Conservation (phyloP, 2,888 invertebrate genomes). For the Andrena praecox region DNA sequence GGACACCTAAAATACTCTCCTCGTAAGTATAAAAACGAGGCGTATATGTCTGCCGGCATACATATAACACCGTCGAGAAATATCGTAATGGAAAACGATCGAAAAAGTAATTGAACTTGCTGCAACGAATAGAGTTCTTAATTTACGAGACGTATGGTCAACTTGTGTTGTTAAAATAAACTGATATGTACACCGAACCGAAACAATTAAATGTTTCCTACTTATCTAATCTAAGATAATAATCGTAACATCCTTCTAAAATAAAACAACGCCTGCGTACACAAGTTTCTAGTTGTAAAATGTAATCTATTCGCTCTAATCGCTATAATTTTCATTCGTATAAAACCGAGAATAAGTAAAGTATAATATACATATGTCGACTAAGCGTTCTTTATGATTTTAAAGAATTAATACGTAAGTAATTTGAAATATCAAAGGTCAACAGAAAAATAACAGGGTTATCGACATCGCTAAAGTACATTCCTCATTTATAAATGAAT, state of each 20-base stretch:
- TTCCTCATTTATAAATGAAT: slow-evolving; percentile 27
- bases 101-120: slow-evolving; percentile 4
- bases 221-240: slow-evolving; percentile 12
- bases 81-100: background rate
- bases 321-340: slow-evolving; percentile 28
- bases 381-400: slow-evolving; percentile 3
- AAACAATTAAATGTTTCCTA: slow-evolving; percentile 14
- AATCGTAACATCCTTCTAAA: background rate
- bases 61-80: background rate
- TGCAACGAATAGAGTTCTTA: slow-evolving; percentile 6
- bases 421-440: background rate
- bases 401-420: background rate
- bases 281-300: background rate
- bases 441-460: background rate
- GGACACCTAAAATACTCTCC: too few relatives aligned
- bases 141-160: background rate
- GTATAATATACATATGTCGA: background rate
- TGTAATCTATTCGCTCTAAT: slow-evolving; percentile 21
- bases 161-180: slow-evolving; percentile 6
- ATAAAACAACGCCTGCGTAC: background rate
- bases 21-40: slow-evolving; percentile 14
- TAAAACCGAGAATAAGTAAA: slow-evolving; percentile 2
- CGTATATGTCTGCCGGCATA: background rate
- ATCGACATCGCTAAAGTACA: slow-evolving; percentile 36
- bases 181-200: background rate